Evolutionary conservation across 2,797 vertebrate species (phyloP).

Genomic region (Hydrolagus colliei): DNA sequence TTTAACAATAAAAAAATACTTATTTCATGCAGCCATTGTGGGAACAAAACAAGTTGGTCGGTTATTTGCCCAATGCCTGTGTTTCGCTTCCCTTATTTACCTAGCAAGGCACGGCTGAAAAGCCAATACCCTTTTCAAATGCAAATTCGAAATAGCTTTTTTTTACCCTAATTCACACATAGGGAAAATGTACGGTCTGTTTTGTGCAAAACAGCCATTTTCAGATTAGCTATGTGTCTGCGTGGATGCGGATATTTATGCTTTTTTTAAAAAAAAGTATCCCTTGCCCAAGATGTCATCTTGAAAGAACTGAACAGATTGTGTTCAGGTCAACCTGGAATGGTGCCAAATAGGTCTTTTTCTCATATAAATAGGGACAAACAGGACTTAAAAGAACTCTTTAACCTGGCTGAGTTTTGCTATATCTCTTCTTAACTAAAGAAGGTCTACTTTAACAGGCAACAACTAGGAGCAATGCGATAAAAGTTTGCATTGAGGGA

Average conservation of each 20-base stretch:
- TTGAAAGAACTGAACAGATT: constrained; percentile 3
- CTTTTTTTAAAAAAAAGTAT: not conserved
- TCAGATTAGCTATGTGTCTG: not conserved
- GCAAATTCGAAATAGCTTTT: not conserved
- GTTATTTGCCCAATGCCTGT: constrained; percentile 14
- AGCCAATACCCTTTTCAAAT: not conserved
- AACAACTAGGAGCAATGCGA: not conserved
- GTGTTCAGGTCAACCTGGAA: not conserved
- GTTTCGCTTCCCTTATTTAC: constrained; percentile 14
- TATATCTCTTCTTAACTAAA: not conserved
- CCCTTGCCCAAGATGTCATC: not conserved
- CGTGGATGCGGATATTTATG: not conserved
- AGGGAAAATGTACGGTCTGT: not conserved
- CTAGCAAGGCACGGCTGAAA: not conserved
- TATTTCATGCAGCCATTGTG: not conserved
- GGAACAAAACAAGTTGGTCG: constrained; percentile 27
- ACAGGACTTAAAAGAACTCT: not conserved
- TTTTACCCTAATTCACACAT: not conserved
- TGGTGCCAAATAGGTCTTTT: not conserved
- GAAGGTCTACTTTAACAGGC: not conserved
- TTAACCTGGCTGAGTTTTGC: not conserved
- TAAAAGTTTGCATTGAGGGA: not conserved
- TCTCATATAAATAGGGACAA: not conserved
- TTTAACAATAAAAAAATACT: constrained; percentile 2
- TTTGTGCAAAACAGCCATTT: not conserved